Base-by-base conservation (phyloP, 2,797 vertebrate genomes). In the Tapera naevia region DNA sequence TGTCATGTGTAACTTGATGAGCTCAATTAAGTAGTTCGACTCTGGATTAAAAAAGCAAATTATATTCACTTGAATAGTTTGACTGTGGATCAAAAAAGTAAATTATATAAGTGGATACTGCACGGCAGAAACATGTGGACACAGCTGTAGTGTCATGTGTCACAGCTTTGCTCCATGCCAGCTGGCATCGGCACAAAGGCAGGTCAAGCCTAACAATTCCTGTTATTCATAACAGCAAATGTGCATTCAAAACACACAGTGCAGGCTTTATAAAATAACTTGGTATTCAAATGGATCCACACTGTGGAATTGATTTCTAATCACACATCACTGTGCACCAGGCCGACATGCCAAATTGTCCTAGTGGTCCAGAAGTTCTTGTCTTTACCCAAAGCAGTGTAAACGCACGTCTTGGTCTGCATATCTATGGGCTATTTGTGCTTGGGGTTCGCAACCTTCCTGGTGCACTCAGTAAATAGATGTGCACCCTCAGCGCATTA, bases 111-210 rank as follows among this genome's bases (percentile, higher is more conserved):
- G 98, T 98, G 97, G 97, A 98, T 97, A 95, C 95, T 98, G 98
- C 96, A 81, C 98, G 97, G 97, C 97, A 97, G 97, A 98, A 98
- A 98, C 98, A 98, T 98, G 98, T 99, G 98, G 98, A 98, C 98
- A 98, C 99, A 99, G 99, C 99, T 99, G 99, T 98, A 98, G 97
- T 98, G 98, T 99, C 98, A 99, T 98, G 98, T 99, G 99, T 99
- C 98, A 97, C 89, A 95, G 96, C 97, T 95, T 93, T 43, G 91
- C 97, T 98, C 97, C 56, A 91, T 99, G 98, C 98, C 98, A 99
- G 98, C 98, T 99, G 99, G 98, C 98, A 98, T 66, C 90, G 83
- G 95, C 98, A 99, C 98, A 98, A 98, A 99, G 98, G 96, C 97
- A 98, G 97, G 95, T 96, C 97, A 97, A 98, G 98, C 97, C 97